These are phyloP conservation scores for Brenthis hecate DNA, from an alignment of 2,888 invertebrate genomes.

Conservation along the genomic window DNA sequence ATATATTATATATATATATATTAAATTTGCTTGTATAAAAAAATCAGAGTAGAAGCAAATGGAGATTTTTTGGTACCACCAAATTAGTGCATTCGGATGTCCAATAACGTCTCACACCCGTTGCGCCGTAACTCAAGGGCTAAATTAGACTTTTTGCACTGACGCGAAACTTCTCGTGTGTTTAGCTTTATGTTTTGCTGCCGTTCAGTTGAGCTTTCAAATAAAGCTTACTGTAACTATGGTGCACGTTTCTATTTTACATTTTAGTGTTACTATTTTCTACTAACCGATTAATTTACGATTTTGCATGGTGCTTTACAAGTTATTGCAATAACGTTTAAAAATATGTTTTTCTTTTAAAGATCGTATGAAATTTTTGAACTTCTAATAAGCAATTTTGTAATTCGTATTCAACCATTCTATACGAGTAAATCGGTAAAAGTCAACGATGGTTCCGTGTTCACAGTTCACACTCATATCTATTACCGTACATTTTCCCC, in stretches of 20 bases:
- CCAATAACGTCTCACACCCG: conserved; percentile 62
- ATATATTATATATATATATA: not conserved
- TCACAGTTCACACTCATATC: conserved; percentile 52
- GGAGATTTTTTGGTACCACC: conserved; percentile 62
- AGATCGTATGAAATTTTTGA: too few relatives aligned
- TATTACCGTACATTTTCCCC: conserved; percentile 57
- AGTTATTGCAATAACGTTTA: too few relatives aligned
- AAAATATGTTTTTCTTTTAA: too few relatives aligned
- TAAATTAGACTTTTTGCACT: conserved; percentile 70
- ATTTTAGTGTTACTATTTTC: not conserved
- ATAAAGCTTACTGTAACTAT: conserved; percentile 9
- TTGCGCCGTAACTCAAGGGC: conserved; percentile 59
- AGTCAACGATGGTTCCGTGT: conserved; percentile 46
- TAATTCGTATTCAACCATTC: not conserved
- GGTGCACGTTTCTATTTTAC: not conserved
- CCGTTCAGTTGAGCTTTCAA: conserved; percentile 11
- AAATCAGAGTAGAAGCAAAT: conserved; percentile 53
- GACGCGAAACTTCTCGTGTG: conserved; percentile 50
- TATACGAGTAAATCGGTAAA: conserved; percentile 8
- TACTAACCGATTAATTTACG: too few relatives aligned
- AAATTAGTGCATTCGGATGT: conserved; percentile 56
- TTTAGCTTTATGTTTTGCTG: conserved; percentile 20
- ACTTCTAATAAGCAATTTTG: not conserved
- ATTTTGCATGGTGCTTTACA: too few relatives aligned
- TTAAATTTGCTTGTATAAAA: conserved; percentile 9